These are phyloP conservation scores for Melitaea cinxia DNA, from an alignment of 1,140 invertebrate species.

Conservation along the genomic window DNA sequence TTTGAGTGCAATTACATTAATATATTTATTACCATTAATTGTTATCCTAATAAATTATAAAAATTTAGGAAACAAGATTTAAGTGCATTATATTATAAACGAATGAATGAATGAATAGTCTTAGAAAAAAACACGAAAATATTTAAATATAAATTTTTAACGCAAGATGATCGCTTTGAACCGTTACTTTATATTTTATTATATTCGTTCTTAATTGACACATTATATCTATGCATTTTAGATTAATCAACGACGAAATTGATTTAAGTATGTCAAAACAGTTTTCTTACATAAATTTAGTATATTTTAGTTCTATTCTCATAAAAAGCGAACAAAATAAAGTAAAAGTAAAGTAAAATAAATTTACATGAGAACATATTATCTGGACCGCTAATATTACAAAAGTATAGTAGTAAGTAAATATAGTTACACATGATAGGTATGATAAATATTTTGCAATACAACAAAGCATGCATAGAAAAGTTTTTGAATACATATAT, in stretches of 20 bases:
- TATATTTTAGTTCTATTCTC: too few relatives aligned
- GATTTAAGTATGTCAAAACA: not conserved
- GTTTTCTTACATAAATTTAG: not conserved
- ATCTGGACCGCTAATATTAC: too few relatives aligned
- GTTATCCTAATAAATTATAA: slow-evolving; percentile 65
- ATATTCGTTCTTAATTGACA: not conserved
- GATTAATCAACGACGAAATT: not conserved
- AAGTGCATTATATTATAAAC: slow-evolving; percentile 14
- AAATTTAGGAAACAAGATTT: slow-evolving; percentile 50
- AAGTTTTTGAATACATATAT: not conserved
- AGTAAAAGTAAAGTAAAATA: too few relatives aligned
- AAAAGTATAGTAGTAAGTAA: not conserved
- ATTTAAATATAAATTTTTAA: not conserved
- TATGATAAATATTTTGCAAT: slow-evolving; percentile 47
- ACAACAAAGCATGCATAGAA: slow-evolving; percentile 54
- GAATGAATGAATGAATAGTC: slow-evolving; percentile 22
- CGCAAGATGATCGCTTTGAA: not conserved
- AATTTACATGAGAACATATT: too few relatives aligned
- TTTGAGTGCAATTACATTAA: slow-evolving; percentile 80
- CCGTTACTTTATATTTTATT: not conserved
- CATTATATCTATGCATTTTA: not conserved
- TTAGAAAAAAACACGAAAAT: slow-evolving; percentile 7
- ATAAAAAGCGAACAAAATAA: too few relatives aligned
- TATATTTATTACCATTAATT: slow-evolving; percentile 65
- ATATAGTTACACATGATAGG: not conserved